Evolutionary conservation across 2,113 vertebrate species (phyloP), one percentile per base, ranked within the genome.

Genomic region (Ceyx cyanopectus): DNA sequence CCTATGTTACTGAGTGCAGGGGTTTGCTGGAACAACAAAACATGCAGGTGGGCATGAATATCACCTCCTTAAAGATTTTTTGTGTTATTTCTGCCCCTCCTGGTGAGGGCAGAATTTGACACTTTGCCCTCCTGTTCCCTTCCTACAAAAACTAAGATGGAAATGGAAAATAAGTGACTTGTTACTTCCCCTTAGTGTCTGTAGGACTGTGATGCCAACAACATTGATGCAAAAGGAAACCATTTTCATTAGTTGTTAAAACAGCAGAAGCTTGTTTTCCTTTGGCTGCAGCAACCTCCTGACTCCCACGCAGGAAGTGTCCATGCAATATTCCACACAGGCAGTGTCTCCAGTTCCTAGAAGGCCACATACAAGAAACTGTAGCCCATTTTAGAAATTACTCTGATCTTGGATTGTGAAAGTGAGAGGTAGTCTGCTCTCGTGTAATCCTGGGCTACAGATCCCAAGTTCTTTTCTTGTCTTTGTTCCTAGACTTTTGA

Each of bases 191-290:
- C 46, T 85, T 46, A 12, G 2, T 32, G 84, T 73, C 75, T 92
- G 46, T 41, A 62, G 57, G 77, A 41, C 66, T 40, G 70, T 82
- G 72, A 89, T 63, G 86, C 89, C 91, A 94, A 60, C 74, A 93
- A 61, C 40, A 63, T 61, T 93, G 90, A 94, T 95, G 96, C 87
- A 95, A 75, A 96, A 86, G 88, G 93, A 96, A 96, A 91, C 80
- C 85, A 85, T 95, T 96, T 87, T 60, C 90, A 86, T 93, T 75
- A 94, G 94, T 46, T 92, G 85, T 46, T 94, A 86, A 84, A 94
- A 94, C 76, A 94, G 90, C 93, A 93, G 76, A 63, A 62, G 80
- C 77, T 63, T 93, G 82, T 96, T 96, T 95, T 74, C 19, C 85
- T 93, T 94, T 93, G 90, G 94, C 92, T 94, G 80, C 65, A 87